These are phyloP conservation scores for Engystomops pustulosus DNA, from an alignment of 2,113 vertebrate species.

Conservation along the genomic window DNA sequence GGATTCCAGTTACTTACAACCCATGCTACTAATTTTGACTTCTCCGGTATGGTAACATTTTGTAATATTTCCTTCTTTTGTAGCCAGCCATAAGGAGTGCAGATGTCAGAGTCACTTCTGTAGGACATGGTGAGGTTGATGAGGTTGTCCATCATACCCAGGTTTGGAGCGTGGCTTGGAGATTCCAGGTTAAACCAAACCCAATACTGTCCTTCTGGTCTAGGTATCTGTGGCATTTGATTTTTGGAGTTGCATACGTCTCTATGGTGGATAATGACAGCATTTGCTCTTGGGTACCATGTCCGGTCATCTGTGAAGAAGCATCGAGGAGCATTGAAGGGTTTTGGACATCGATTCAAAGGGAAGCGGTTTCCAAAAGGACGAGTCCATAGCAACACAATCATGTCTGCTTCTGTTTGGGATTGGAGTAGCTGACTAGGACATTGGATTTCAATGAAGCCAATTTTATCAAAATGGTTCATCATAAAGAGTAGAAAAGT, in stretches of 20 bases:
- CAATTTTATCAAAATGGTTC: neutral
- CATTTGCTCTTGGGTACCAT: neutral
- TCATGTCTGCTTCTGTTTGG: neutral
- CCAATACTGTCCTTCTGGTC: slow-evolving; percentile 46
- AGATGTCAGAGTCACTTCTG: slow-evolving; percentile 40
- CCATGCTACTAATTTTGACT: slow-evolving; percentile 67
- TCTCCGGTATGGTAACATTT: slow-evolving; percentile 34
- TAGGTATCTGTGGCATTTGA: slow-evolving; percentile 31
- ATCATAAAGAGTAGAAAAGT: neutral
- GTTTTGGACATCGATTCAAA: slow-evolving; percentile 5
- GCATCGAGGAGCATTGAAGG: neutral
- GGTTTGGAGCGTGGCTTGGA: slow-evolving; percentile 10
- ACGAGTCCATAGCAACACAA: slow-evolving; percentile 35
- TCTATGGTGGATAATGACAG: slow-evolving; percentile 35
- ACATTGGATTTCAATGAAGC: neutral
- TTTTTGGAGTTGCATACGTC: neutral
- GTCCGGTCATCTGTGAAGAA: neutral
- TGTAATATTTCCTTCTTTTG: neutral
- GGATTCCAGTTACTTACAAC: slow-evolving; percentile 69
- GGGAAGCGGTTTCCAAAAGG: slow-evolving; percentile 6
- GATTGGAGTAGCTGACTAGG: neutral
- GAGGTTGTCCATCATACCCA: slow-evolving; percentile 18
- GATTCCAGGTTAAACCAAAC: slow-evolving; percentile 50
- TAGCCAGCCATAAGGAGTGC: slow-evolving; percentile 41
- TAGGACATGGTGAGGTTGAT: slow-evolving; percentile 50